A percentile compares a stretch with the other conserved stretches of the same genome.
Conservation (phyloP, 2,888 invertebrate species). For the Copidosoma aretas region DNA sequence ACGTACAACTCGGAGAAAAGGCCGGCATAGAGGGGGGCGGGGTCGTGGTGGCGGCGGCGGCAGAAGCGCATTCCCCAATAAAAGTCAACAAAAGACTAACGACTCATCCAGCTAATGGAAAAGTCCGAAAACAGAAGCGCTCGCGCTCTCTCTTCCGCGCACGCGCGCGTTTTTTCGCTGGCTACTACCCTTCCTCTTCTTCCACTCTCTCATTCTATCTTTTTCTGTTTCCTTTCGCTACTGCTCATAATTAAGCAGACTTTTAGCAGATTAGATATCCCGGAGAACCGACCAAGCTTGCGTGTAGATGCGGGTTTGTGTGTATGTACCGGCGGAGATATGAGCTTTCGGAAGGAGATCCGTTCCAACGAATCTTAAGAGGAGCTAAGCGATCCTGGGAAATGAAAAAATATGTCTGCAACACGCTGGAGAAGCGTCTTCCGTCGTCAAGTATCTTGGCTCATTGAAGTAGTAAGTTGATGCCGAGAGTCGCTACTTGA, state of each 20-base stretch:
- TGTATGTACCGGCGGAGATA: too few species aligned
- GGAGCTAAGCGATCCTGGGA: too few species aligned
- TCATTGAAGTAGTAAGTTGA: too few species aligned
- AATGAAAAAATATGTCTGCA: too few species aligned
- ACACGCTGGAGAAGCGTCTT: too few species aligned
- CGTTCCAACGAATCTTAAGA: too few species aligned
- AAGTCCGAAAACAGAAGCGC: slow-evolving; percentile 62
- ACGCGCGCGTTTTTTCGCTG: slow-evolving; percentile 12
- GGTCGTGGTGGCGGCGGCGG: slow-evolving; percentile 40
- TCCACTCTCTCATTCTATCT: slow-evolving; percentile 38
- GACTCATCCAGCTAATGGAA: slow-evolving; percentile 63
- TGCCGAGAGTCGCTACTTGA: too few species aligned
- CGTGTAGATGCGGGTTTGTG: background rate
- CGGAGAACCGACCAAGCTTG: too few species aligned
- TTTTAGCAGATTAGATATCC: slow-evolving; percentile 60
- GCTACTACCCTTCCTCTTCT: slow-evolving; percentile 16
- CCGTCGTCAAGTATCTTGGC: too few species aligned
- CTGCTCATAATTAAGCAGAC: slow-evolving; percentile 62
- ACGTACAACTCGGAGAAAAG: slow-evolving; percentile 20
- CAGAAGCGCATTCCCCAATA: slow-evolving; percentile 57
- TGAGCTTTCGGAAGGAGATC: too few species aligned
- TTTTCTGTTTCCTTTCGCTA: slow-evolving; percentile 41
- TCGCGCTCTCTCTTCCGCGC: slow-evolving; percentile 31
- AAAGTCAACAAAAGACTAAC: slow-evolving; percentile 64
- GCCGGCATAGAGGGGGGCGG: slow-evolving; percentile 10